Percentiles rank a stretch among this genome's conserved stretches.
Evolutionary conservation across 1,140 invertebrate species (phyloP).

Genomic region (Ridgeia piscesae): DNA sequence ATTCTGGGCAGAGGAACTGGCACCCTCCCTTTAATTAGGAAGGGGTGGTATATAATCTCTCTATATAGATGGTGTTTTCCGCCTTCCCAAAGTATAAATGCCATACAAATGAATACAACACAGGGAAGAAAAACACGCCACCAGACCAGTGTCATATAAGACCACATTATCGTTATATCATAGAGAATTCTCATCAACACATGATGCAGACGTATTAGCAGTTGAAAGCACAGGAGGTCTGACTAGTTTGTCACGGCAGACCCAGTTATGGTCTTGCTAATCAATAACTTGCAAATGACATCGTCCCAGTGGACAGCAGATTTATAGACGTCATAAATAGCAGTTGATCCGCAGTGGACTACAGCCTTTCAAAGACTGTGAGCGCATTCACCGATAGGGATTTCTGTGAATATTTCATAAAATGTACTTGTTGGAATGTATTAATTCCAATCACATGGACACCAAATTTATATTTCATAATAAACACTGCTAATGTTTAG

Average conservation of each 20-base stretch:
- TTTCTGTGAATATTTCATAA: background rate
- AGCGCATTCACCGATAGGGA: background rate
- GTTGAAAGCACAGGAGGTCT: background rate
- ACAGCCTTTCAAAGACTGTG: background rate
- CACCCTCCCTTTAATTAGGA: no score
- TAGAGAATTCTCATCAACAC: background rate
- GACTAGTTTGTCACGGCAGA: background rate
- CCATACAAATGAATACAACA: no score
- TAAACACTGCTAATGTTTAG: no score
- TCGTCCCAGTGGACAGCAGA: background rate
- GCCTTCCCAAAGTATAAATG: no score
- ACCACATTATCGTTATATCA: no score
- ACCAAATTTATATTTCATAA: background rate
- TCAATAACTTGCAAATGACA: constrained; percentile 6
- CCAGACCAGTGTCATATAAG: no score
- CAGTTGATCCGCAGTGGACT: background rate
- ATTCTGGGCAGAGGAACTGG: no score
- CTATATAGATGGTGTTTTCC: no score
- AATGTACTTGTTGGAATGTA: background rate
- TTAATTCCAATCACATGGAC: background rate
- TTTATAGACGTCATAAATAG: background rate
- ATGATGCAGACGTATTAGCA: background rate
- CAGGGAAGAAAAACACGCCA: no score
- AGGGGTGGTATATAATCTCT: no score
- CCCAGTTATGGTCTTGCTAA: background rate